Conservation (phyloP, 2,797 vertebrate genomes). For the Enteromius paludinosus region DNA sequence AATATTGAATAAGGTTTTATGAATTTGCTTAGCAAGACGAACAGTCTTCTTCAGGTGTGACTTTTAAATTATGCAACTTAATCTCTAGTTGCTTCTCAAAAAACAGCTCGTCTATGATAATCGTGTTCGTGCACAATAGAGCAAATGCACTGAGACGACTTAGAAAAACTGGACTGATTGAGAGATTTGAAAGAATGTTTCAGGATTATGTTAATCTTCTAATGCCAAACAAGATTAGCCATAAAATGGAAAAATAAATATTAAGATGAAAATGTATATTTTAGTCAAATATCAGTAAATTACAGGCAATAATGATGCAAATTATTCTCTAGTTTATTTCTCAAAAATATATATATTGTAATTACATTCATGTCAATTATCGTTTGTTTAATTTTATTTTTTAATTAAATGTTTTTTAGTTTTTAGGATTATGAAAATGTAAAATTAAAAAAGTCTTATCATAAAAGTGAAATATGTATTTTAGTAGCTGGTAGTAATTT, state of each 20-base stretch:
- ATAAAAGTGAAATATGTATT: too few species aligned
- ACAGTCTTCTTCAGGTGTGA: neutral
- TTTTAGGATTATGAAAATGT: too few species aligned
- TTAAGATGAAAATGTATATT: neutral
- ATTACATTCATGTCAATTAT: neutral
- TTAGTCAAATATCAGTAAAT: neutral
- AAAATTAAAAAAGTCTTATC: too few species aligned
- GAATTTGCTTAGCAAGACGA: neutral
- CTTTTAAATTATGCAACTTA: neutral
- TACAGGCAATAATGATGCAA: neutral
- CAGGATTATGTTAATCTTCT: neutral
- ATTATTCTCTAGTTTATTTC: neutral
- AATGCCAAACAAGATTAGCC: neutral
- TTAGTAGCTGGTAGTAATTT: too few species aligned
- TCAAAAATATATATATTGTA: neutral
- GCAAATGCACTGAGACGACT: neutral
- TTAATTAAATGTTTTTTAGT: too few species aligned
- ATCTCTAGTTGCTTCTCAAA: neutral
- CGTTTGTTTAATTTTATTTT: too few species aligned
- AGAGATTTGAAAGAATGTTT: neutral
- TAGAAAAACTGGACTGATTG: neutral
- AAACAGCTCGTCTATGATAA: neutral
- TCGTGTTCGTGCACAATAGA: neutral
- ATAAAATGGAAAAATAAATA: neutral
- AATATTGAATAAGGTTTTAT: neutral